Base-by-base conservation (phyloP, 2,113 vertebrate species). In the Odocoileus hemionus region DNA sequence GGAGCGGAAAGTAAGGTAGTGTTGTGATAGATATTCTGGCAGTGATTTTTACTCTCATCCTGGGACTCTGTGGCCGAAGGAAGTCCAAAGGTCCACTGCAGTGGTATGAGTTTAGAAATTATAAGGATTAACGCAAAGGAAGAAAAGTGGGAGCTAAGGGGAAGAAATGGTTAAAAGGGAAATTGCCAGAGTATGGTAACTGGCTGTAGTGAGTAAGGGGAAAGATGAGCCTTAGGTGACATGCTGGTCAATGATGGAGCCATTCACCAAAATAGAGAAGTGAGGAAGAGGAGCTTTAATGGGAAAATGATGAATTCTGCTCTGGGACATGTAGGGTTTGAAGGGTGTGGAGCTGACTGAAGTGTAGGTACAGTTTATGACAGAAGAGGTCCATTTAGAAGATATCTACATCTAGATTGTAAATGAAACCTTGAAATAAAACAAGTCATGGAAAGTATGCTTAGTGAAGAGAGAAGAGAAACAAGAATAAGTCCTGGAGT, bases 151-250 rank as follows among this genome's bases (percentile, higher is more conserved):
- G 52, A n/a, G 10, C 28, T 85, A 79, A 93, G 43, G 30, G 21
- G 13, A 87, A 89, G 16, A 95, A 96, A 90, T 30, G 30, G 9
- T 87, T 83, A 87, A 90, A 96, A 96, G 25, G 45, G 50, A 95
- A 90, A 60, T 14, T 80, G 25, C 2, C 57, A 87, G 80, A 45
- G 7, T 55, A 1, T 67, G 26, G 88, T 36, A 87, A 86, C 39
- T 54, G 14, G 13, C 26, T 74, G 3, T 70, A 84, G 43, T 90
- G 26, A 86, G 14, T 89, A 92, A 79, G 50, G 15, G 26, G 58
- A 93, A 57, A 86, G 19, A 87, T 88, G 39, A 91, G n/a, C 79
- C 78, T 54, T 78, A 23, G 21, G 36, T 85, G 64, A 80, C 45
- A 64, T 88, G 60, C 33, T 94, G 70, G 58, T 90, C 55, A 87